Base-by-base conservation (phyloP, 2,113 vertebrate species). In the Leuciscus idus region DNA sequence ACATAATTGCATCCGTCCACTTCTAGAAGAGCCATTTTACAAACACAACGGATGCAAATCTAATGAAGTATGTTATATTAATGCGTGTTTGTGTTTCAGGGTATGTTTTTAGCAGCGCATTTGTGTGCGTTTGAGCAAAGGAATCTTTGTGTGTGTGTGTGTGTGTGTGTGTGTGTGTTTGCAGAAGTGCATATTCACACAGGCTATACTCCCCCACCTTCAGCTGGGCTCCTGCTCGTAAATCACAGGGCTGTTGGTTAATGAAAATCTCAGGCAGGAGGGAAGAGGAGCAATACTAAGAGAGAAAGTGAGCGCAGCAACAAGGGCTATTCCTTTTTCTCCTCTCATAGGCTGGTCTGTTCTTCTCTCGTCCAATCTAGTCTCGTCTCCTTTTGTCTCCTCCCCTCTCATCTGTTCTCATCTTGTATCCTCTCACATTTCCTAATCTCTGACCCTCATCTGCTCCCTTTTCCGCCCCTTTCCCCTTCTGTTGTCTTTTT, bases 241-340 rank as follows among this genome's bases (percentile, higher is more conserved):
- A 75, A 90, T 91, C 77, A 66, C 75, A 81, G 64, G 73, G 39
- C 64, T 85, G 83, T 72, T 85, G 73, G 73, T 75, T 83, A 88
- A 88, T 88, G 82, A 88, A 90, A 84, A 83, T 88, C 86, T 87
- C 83, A 79, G 83, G 57, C 78, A 87, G 64, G 64, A 84, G 72
- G 84, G 64, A 90, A 28, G 13, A 75, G 26, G 82, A 79, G 39
- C 9, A 50, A 50, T 36, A 28, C 50, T 52, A 83, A 73, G 83
- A 84, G 36, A 81, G 62, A 87, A 64, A 74, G 50, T 61, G 75
- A 84, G 61, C 64, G 36, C 75, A 81, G 88, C 76, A 84, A 11
- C 59, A 68, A 79, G 75, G 48, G 21, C 55, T 26, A 46, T 78
- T 68, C 64, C 26, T 13, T 66, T 48, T 59, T 66, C 3, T 66